Evolutionary conservation across 1,140 invertebrate species (phyloP).

Genomic region (Drosophila fuyamai): DNA sequence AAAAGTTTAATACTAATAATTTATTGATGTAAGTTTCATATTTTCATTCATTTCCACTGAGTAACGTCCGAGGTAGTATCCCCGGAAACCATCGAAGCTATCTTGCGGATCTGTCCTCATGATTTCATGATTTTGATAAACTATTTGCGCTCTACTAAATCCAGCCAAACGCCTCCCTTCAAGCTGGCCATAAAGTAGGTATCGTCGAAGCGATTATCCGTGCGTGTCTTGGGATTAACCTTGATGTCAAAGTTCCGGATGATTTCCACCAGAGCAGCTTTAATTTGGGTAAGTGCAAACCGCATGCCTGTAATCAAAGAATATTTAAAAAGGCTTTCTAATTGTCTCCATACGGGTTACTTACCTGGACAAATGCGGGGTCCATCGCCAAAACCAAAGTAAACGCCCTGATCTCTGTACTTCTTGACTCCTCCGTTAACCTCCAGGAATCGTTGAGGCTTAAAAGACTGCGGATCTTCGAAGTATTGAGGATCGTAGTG

Average conservation of each 20-base stretch:
- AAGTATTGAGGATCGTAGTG: conserved; percentile 88
- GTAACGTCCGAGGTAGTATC: too few species aligned
- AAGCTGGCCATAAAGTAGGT: conserved; percentile 55
- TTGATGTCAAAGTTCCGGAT: conserved; percentile 59
- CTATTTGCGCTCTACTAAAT: conserved; percentile 41
- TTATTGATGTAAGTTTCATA: too few species aligned
- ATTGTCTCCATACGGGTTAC: too few species aligned
- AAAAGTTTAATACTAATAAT: too few species aligned
- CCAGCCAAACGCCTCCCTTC: conserved; percentile 65
- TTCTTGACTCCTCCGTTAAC: conserved; percentile 69
- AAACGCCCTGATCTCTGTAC: conserved; percentile 84
- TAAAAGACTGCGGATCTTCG: conserved; percentile 87
- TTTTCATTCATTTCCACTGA: too few species aligned
- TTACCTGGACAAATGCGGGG: conserved; percentile 88
- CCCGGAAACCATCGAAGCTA: too few species aligned
- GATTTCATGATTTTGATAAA: neutral
- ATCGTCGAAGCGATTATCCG: conserved; percentile 55
- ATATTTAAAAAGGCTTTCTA: neutral
- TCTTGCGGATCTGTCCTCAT: too few species aligned
- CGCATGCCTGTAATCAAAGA: conserved; percentile 43
- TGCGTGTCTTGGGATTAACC: conserved; percentile 58
- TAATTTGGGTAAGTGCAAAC: conserved; percentile 67
- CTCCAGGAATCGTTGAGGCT: conserved; percentile 88
- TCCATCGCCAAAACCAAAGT: conserved; percentile 87
- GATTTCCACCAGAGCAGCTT: conserved; percentile 63